Base-by-base conservation (phyloP, 2,888 invertebrate genomes). In the Archaeoteleia sp. region DNA sequence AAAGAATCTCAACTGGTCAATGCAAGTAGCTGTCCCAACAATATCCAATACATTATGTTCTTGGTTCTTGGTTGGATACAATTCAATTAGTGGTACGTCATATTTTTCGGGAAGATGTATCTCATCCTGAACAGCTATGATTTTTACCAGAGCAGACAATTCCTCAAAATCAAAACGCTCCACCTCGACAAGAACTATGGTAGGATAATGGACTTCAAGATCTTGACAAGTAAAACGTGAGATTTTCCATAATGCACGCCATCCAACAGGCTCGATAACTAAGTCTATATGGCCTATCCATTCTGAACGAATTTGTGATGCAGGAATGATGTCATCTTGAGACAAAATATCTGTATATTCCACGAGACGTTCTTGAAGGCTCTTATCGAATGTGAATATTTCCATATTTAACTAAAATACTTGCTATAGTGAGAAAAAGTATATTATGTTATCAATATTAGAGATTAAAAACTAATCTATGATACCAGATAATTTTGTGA, bases 211-310 rank as follows among this genome's bases (percentile, higher is more conserved):
- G 8, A 91, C 89, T 66, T 89, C 88, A 82, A 91, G 88, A 63
- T 87, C 87, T 75, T 90, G 90, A 75, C 92, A 92, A 27, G 88
- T 89, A 2, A 87, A 79, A 49, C 91, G 88, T 0, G 91, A 89
- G 5, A 92, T 87, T 81, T 91, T 91, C 92, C 92, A 92, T 5
- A 92, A 74, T 0, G 90, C 91, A 74, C 90, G 90, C 92, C 92
- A 92, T 0, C 91, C 92, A 0, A 87, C 88, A 0, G 90, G 89
- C 73, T 92, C 91, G 1, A 91, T 83, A 0, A 89, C 83, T 17
- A 90, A 75, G 74, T 91, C 91, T 0, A 89, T 76, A 70, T 87
- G 88, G 71, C 85, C 87, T 1, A 86, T 82, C 90, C 90, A 90
- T 79, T 88, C 88, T 2, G 85, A 81, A 40, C 84, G 83, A 1